phyloP scores from a whole-genome alignment of 2,113 vertebrate genomes.

The Callithrix jacchus region DNA sequence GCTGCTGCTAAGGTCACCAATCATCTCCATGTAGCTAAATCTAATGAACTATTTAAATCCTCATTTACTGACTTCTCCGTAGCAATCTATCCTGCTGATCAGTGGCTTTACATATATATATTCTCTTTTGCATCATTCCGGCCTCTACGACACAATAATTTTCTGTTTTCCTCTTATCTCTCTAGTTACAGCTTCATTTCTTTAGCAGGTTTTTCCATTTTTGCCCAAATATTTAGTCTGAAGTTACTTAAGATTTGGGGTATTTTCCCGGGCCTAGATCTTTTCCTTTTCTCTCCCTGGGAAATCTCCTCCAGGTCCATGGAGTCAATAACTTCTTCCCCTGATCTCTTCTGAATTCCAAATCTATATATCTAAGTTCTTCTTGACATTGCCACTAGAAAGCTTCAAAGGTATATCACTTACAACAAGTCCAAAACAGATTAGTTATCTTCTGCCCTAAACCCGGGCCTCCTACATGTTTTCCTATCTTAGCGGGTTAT shows the following conservation, averaged over 20 bases:
- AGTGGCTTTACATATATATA: background rate
- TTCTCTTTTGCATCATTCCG: background rate
- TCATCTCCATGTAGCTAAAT: background rate
- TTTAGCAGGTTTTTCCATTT: background rate
- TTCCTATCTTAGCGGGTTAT: background rate
- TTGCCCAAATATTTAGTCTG: background rate
- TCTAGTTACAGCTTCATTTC: background rate
- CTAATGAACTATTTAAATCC: slow-evolving; percentile 35
- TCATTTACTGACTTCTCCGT: background rate
- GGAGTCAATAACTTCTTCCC: background rate
- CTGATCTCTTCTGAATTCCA: background rate
- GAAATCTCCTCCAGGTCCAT: background rate
- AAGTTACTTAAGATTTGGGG: background rate
- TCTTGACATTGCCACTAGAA: background rate
- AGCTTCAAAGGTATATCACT: background rate
- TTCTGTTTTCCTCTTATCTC: background rate
- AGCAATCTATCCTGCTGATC: background rate
- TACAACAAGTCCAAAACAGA: background rate
- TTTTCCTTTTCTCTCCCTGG: background rate
- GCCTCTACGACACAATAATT: background rate
- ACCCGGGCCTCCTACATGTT: background rate
- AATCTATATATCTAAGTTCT: background rate
- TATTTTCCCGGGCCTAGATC: background rate
- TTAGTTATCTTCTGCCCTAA: background rate
- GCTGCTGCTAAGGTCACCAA: background rate